Percentiles rank a stretch among this genome's conserved stretches.
Conservation (phyloP, 2,113 vertebrate species). For the Protobothrops mucrosquamatus region DNA sequence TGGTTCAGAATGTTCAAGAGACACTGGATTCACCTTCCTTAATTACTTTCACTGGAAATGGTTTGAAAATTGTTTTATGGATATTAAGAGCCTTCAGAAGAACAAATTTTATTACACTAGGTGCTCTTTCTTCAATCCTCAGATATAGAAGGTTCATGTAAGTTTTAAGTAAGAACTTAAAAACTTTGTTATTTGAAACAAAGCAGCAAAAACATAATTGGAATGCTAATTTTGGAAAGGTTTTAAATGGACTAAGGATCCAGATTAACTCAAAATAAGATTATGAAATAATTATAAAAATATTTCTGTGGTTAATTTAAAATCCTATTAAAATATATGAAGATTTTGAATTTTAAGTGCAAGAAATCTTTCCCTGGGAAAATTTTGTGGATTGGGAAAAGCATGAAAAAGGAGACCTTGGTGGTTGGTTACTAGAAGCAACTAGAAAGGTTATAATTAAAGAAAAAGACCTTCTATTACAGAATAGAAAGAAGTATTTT, state of each 20-base stretch:
- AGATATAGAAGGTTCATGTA: neutral
- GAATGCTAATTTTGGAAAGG: neutral
- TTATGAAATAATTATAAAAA: neutral
- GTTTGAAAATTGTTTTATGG: neutral
- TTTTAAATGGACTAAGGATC: neutral
- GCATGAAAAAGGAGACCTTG: neutral
- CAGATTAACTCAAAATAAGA: neutral
- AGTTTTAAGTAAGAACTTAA: neutral
- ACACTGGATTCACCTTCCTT: neutral
- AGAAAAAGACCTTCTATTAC: neutral
- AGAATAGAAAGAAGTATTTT: neutral
- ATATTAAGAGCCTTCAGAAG: neutral
- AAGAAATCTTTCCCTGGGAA: neutral
- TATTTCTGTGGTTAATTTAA: neutral
- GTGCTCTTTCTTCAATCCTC: neutral
- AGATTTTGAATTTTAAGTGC: neutral
- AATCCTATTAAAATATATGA: neutral
- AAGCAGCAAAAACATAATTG: neutral
- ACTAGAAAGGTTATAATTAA: neutral
- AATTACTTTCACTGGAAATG: neutral
- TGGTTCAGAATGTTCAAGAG: neutral
- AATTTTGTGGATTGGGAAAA: neutral
- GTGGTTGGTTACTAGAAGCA: neutral
- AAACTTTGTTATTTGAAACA: neutral
- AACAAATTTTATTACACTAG: neutral